Percentiles rank a stretch among this genome's conserved stretches.
phyloP scores from a whole-genome alignment of 2,797 vertebrate genomes.

The Triplophysa yarkandensis region DNA sequence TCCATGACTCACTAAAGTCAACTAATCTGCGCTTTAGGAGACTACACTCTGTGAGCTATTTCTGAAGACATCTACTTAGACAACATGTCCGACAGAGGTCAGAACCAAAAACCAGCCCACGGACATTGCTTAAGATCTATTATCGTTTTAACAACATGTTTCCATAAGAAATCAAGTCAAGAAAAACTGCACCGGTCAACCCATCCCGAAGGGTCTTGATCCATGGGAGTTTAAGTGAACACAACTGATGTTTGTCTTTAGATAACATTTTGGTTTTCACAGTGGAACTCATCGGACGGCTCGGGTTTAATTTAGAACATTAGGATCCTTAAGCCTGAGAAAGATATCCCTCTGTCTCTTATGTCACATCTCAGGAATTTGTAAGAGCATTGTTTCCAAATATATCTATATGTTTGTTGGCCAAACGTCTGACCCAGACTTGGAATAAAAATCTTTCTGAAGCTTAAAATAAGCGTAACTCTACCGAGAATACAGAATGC shows the following conservation, averaged over 20 bases:
- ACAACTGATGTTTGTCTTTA: background rate
- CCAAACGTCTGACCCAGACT: slow-evolving; percentile 7
- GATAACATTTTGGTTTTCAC: background rate
- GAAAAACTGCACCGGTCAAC: background rate
- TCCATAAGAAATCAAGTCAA: background rate
- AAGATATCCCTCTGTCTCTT: background rate
- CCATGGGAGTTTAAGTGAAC: background rate
- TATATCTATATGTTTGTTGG: background rate
- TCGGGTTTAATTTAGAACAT: slow-evolving; percentile 34
- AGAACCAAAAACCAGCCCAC: background rate
- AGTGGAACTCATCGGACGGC: slow-evolving; percentile 24
- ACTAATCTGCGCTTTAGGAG: background rate
- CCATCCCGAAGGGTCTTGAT: background rate
- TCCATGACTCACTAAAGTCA: background rate
- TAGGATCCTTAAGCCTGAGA: slow-evolving; percentile 12
- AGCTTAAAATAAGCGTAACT: slow-evolving; percentile 25
- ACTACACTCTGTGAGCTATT: background rate
- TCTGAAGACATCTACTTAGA: background rate
- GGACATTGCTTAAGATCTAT: background rate
- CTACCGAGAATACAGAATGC: slow-evolving; percentile 11
- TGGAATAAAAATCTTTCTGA: background rate
- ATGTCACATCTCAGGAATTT: slow-evolving; percentile 29
- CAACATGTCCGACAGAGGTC: background rate
- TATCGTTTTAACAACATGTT: background rate
- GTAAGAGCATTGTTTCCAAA: slow-evolving; percentile 23